phyloP scores from a whole-genome alignment of 2,888 invertebrate species.

The Gibbula magus region DNA sequence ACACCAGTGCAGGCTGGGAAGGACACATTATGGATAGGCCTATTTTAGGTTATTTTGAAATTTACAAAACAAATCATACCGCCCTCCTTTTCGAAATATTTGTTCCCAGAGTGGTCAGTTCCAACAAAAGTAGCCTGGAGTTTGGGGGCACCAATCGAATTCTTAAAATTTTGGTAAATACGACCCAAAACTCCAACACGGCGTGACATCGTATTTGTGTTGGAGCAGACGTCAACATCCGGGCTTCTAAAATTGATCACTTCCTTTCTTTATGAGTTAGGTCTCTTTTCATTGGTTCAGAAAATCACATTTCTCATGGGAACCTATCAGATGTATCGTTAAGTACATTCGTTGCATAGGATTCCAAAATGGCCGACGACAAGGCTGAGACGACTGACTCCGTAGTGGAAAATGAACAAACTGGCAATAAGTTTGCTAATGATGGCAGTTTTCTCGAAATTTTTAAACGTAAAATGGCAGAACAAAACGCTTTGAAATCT shows the following conservation, averaged over 20 bases:
- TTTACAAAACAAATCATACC: constrained; percentile 32
- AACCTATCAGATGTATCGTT: not conserved
- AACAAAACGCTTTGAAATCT: constrained; percentile 8
- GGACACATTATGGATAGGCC: no score
- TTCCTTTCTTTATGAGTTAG: not conserved
- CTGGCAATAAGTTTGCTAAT: constrained; percentile 81
- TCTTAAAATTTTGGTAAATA: constrained; percentile 34
- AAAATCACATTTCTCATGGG: no score
- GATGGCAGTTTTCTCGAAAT: constrained; percentile 93
- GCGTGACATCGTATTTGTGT: constrained; percentile 23
- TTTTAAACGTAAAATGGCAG: constrained; percentile 89
- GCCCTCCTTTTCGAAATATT: constrained; percentile 44
- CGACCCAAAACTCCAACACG: constrained; percentile 3
- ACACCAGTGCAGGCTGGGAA: no score
- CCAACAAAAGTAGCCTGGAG: constrained; percentile 39
- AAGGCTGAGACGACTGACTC: not conserved
- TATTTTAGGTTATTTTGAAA: no score
- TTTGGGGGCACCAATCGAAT: constrained; percentile 30
- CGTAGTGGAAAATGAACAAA: not conserved
- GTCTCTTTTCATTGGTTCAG: not conserved
- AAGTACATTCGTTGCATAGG: not conserved
- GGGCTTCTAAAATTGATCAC: not conserved
- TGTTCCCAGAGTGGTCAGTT: constrained; percentile 47
- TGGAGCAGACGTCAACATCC: constrained; percentile 13
- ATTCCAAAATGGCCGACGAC: not conserved